A percentile compares a stretch with the other conserved stretches of the same genome.
Conservation (phyloP, 2,113 vertebrate species). For the Gopherus flavomarginatus region DNA sequence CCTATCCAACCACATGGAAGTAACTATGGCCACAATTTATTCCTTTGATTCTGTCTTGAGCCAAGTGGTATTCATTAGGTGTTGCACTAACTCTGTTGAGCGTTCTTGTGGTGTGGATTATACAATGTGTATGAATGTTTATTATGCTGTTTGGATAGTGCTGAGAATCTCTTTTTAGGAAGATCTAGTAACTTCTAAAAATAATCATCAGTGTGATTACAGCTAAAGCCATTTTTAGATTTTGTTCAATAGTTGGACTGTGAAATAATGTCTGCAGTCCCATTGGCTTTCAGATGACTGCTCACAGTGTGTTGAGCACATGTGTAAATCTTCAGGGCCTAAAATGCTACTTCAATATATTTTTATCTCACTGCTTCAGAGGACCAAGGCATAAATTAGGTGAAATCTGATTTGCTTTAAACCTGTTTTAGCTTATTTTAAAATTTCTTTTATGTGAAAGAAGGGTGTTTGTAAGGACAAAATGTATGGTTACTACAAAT, state of each 20-base stretch:
- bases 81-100: slow-evolving; percentile 62
- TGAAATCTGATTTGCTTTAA: background rate
- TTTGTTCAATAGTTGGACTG: slow-evolving; percentile 34
- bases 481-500: background rate
- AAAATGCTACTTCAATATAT: background rate
- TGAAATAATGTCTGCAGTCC: slow-evolving; percentile 40
- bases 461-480: background rate
- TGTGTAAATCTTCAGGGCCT: slow-evolving; percentile 15
- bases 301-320: slow-evolving; percentile 18
- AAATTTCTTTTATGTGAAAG: background rate
- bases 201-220: slow-evolving; percentile 49
- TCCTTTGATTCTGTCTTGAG: slow-evolving; percentile 67
- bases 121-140: slow-evolving; percentile 43
- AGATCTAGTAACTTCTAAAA: background rate
- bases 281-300: slow-evolving; percentile 49
- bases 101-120: slow-evolving; percentile 56
- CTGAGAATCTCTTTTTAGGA: slow-evolving; percentile 64
- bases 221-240: slow-evolving; percentile 64
- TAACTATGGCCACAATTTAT: slow-evolving; percentile 49
- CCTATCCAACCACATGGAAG: background rate
- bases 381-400: background rate
- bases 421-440: background rate
- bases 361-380: background rate
- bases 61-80: slow-evolving; percentile 70
- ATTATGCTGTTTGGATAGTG: slow-evolving; percentile 53